A percentile compares a stretch with the other conserved stretches of the same genome.
These are phyloP conservation scores for Aldrovandia affinis DNA, from an alignment of 2,797 vertebrate genomes.

Conservation along the genomic window DNA sequence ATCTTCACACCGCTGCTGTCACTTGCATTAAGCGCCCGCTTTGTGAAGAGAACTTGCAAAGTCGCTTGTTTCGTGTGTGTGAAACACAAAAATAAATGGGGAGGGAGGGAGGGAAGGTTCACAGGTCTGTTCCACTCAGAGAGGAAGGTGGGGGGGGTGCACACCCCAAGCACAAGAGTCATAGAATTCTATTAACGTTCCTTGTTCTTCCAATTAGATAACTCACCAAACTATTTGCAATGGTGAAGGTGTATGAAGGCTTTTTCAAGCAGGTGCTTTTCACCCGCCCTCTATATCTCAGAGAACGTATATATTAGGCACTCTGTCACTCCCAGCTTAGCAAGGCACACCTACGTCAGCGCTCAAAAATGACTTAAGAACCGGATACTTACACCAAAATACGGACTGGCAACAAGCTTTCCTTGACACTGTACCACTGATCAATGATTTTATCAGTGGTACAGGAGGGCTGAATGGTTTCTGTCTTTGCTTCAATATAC, in stretches of 20 bases:
- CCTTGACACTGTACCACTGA: no score
- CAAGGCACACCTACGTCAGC: background rate
- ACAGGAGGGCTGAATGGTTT: no score
- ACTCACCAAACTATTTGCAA: background rate
- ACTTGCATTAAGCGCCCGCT: slow-evolving; percentile 41
- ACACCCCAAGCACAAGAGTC: background rate
- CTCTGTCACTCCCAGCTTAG: background rate
- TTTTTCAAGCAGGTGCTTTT: no score
- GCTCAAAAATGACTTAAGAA: no score
- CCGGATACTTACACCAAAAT: background rate
- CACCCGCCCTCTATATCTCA: background rate
- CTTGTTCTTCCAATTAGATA: background rate
- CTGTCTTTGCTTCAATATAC: no score
- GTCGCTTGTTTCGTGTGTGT: background rate
- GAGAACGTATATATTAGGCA: background rate
- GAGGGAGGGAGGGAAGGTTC: background rate
- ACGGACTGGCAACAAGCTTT: background rate
- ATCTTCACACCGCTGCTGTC: slow-evolving; percentile 46
- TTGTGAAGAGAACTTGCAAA: slow-evolving; percentile 30
- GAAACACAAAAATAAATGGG: background rate
- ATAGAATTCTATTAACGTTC: background rate
- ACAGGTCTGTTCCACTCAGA: slow-evolving; percentile 7
- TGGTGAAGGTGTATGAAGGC: background rate
- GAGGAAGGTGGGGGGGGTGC: background rate
- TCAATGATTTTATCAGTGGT: no score